Conservation (phyloP, 2,888 invertebrate species). For the Hololepta plana region DNA sequence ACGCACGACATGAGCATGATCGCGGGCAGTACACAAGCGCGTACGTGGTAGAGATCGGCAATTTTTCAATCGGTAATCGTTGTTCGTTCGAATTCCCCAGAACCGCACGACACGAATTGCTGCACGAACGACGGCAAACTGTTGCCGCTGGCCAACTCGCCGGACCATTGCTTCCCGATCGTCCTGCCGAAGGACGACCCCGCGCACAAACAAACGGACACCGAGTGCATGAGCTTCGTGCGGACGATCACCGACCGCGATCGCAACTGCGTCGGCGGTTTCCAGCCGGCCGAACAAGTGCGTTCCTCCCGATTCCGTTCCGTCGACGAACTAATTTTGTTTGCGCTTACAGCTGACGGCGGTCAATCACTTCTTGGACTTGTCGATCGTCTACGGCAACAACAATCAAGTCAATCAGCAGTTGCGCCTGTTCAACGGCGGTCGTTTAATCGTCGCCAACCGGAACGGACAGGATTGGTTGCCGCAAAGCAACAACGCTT, state of each 20-base stretch:
- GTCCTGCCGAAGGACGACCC: constrained; percentile 34
- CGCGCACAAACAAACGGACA: constrained; percentile 33
- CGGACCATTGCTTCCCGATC: constrained; percentile 35
- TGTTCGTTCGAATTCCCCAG: constrained; percentile 18
- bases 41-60: constrained; percentile 33
- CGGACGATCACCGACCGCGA: constrained; percentile 49
- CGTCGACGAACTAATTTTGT: no score
- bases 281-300: constrained; percentile 56
- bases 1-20: constrained; percentile 66
- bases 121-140: constrained; percentile 40
- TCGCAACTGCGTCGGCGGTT: constrained; percentile 41
- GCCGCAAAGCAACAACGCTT: constrained; percentile 48
- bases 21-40: constrained; percentile 52
- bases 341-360: constrained; percentile 33
- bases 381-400: constrained; percentile 68
- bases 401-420: constrained; percentile 42
- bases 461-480: constrained; percentile 52
- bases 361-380: constrained; percentile 57
- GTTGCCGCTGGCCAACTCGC: constrained; percentile 26
- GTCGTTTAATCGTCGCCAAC: constrained; percentile 43
- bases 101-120: constrained; percentile 38
- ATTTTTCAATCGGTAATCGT: not conserved
- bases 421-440: constrained; percentile 48
- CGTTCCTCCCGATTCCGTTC: constrained; percentile 9
- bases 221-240: constrained; percentile 54